Evolutionary conservation across 2,797 vertebrate genomes (phyloP), one percentile per base, ranked within the genome.

Genomic region (Sebastes jordani): DNA sequence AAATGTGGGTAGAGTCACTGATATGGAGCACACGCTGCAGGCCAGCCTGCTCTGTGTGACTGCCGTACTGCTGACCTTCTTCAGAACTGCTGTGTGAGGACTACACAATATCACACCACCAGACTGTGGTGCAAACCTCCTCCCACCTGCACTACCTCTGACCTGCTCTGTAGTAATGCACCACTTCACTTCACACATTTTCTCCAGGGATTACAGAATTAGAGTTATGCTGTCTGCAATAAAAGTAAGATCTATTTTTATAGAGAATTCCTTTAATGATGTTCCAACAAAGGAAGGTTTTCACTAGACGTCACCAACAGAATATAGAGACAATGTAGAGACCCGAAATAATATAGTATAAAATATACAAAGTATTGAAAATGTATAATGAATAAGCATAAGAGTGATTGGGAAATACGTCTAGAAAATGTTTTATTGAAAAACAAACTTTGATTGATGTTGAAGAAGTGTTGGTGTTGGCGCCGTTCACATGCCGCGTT

Each of bases 81-180:
- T 79, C 78, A 85, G 76, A 88, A 85, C 7, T 86, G 80, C 91
- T 86, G 84, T 20, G 84, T 80, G 77, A 73, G 83, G 55, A 81
- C 69, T 65, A 65, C 65, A 82, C 32, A 36, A 62, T 42, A 67
- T 73, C 56, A 81, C 72, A 36, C 52, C 58, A 74, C 67, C 42
- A 84, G 38, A 30, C 25, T 27, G 49, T 62, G 80, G 49, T 70
- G 84, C 82, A 86, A 38, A 67, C 56, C 86, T 72, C 86, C 84
- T 71, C 75, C 74, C 68, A 54, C 70, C 62, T 8, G 23, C 72
- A 70, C 4, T 18, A 25, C 79, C 62, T 30, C 68, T 76, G 42
- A 81, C 59, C 65, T 27, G 13, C 69, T 70, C 54, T n/a, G 52
- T 25, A 56, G 49, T 69, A 78, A 76, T 82, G 54, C 75, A 81